A percentile compares a stretch with the other conserved stretches of the same genome.
Conservation (phyloP, 2,113 vertebrate genomes). For the Petrocephalus microphthalmus region DNA sequence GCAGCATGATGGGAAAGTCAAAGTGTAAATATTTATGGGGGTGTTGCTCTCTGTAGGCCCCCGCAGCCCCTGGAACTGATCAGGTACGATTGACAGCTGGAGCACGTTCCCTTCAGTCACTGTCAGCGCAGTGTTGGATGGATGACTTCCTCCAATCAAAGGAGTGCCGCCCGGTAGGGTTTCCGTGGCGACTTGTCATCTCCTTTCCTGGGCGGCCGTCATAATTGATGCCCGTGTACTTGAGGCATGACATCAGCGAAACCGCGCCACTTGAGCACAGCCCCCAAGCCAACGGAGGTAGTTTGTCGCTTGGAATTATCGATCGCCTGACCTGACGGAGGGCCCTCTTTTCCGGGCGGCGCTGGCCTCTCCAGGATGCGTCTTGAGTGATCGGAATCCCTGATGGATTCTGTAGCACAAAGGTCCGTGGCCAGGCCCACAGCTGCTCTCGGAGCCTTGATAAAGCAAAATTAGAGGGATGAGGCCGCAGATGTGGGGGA, state of each 20-base stretch:
- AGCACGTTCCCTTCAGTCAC: background rate
- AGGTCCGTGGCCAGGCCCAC: background rate
- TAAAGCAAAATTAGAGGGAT: background rate
- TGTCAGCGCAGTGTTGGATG: background rate
- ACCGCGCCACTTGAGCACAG: background rate
- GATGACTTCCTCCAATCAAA: constrained; percentile 20
- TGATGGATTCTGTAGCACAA: background rate
- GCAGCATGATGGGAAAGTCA: background rate
- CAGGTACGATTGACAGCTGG: constrained; percentile 1
- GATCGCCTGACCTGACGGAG: background rate
- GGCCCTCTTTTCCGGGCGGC: background rate
- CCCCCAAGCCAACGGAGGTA: background rate
- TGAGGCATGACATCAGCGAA: background rate
- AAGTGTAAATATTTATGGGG: constrained; percentile 14
- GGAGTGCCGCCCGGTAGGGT: constrained; percentile 22
- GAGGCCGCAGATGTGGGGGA: background rate
- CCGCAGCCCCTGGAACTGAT: background rate
- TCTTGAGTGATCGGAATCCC: background rate
- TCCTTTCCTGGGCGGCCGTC: background rate
- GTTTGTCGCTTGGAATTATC: background rate
- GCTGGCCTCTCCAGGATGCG: background rate
- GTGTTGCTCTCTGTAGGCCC: background rate
- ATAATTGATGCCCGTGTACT: constrained; percentile 9
- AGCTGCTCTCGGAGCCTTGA: background rate
- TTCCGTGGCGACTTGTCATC: background rate